Evolutionary conservation across 1,140 invertebrate genomes (phyloP).

Genomic region (Heliconius nattereri): DNA sequence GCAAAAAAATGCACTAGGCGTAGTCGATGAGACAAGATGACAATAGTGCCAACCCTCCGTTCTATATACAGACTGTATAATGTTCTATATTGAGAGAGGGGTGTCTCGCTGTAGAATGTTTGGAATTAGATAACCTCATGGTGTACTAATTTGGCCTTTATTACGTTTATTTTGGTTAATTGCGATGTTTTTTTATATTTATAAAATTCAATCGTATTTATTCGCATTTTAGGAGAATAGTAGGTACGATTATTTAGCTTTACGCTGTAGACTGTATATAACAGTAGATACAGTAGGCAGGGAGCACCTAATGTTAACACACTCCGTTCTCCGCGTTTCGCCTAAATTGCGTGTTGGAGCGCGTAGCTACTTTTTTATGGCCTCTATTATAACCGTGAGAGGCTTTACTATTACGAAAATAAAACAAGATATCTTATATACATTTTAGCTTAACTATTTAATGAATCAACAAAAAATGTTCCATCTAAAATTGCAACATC

Average conservation of each 20-base stretch:
- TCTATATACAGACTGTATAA: not conserved
- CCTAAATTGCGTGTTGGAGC: too few relatives aligned
- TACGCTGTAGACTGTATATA: too few relatives aligned
- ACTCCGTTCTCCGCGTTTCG: not conserved
- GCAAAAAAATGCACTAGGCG: conserved; percentile 32
- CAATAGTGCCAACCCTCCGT: conserved; percentile 25
- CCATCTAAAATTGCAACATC: not conserved
- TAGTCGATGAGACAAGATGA: conserved; percentile 42
- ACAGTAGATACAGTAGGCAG: too few relatives aligned
- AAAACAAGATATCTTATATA: too few relatives aligned
- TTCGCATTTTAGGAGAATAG: too few relatives aligned
- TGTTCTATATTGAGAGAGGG: not conserved
- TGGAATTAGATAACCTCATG: too few relatives aligned
- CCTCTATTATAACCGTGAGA: too few relatives aligned
- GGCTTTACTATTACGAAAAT: too few relatives aligned
- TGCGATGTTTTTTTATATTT: not conserved
- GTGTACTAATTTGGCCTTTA: not conserved
- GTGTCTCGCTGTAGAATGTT: not conserved
- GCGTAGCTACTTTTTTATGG: too few relatives aligned
- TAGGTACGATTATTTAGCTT: too few relatives aligned
- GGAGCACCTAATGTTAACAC: too few relatives aligned
- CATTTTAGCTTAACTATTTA: not conserved
- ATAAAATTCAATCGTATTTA: too few relatives aligned
- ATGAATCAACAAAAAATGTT: not conserved
- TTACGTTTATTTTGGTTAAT: not conserved